A percentile compares a stretch with the other conserved stretches of the same genome.
These are phyloP conservation scores for Myotis pilosus DNA, from an alignment of 2,797 vertebrate species.

Conservation along the genomic window DNA sequence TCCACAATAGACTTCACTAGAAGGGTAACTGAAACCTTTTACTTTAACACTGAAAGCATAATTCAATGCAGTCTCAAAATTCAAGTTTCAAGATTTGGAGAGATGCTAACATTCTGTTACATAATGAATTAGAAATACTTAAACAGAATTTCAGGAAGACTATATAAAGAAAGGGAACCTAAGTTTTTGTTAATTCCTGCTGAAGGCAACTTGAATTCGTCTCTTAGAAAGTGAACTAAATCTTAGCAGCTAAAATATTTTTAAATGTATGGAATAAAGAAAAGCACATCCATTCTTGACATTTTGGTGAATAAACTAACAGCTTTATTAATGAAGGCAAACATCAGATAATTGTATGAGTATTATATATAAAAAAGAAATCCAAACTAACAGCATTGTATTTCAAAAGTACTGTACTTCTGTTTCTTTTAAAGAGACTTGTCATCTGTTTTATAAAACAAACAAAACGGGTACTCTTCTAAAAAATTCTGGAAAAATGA, in stretches of 20 bases:
- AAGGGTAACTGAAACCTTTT: slow-evolving; percentile 79
- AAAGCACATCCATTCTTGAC: slow-evolving; percentile 85
- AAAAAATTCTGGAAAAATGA: slow-evolving; percentile 76
- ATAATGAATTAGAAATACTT: slow-evolving; percentile 79
- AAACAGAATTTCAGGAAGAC: slow-evolving; percentile 87
- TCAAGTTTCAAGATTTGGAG: slow-evolving; percentile 82
- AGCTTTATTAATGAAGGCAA: slow-evolving; percentile 88
- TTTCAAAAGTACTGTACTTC: slow-evolving; percentile 82
- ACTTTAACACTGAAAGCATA: slow-evolving; percentile 76
- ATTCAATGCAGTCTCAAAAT: slow-evolving; percentile 81
- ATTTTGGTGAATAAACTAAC: slow-evolving; percentile 85
- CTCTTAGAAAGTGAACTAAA: slow-evolving; percentile 82
- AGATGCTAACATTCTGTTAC: slow-evolving; percentile 81
- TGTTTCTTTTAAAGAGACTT: slow-evolving; percentile 82
- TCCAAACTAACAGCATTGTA: slow-evolving; percentile 80
- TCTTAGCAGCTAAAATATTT: slow-evolving; percentile 78
- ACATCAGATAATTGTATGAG: slow-evolving; percentile 81
- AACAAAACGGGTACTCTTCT: slow-evolving; percentile 77
- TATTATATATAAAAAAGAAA: slow-evolving; percentile 81
- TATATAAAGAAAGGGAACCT: slow-evolving; percentile 79
- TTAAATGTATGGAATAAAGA: slow-evolving; percentile 82
- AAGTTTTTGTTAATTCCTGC: slow-evolving; percentile 83
- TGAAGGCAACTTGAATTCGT: slow-evolving; percentile 85
- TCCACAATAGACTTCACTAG: slow-evolving; percentile 80
- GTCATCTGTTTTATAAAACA: slow-evolving; percentile 78